Conservation (phyloP, 2,797 vertebrate species). For the Betta splendens region DNA sequence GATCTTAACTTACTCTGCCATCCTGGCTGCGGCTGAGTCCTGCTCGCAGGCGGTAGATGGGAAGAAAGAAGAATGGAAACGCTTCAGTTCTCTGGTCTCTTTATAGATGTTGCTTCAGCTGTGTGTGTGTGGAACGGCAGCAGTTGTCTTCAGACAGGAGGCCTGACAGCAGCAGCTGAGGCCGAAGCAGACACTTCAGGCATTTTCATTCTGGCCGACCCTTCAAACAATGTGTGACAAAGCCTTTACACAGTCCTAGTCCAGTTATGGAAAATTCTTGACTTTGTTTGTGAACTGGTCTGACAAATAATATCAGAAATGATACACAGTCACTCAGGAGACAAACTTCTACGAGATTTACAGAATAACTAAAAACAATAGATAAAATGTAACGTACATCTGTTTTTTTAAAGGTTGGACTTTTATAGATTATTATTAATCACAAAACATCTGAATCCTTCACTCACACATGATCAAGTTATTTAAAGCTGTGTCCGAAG, state of each 20-base stretch:
- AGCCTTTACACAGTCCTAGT: neutral
- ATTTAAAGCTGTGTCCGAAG: neutral
- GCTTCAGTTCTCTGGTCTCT: slow-evolving; percentile 18
- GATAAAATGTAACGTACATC: no score
- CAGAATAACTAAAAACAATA: no score
- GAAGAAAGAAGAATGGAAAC: slow-evolving; percentile 29
- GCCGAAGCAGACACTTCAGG: slow-evolving; percentile 35
- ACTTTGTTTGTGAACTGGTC: no score
- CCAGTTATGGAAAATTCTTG: no score
- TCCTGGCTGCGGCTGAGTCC: slow-evolving; percentile 47
- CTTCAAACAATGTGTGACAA: slow-evolving; percentile 10
- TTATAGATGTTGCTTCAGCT: slow-evolving; percentile 39
- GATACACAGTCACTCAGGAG: no score
- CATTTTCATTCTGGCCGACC: slow-evolving; percentile 39
- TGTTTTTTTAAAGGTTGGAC: no score
- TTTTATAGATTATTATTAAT: no score
- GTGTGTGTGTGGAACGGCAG: slow-evolving; percentile 18
- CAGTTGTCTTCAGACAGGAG: slow-evolving; percentile 52
- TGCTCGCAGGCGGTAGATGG: slow-evolving; percentile 18
- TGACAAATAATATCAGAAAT: no score
- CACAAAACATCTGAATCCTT: no score
- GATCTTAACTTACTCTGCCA: slow-evolving; percentile 71
- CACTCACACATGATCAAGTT: neutral
- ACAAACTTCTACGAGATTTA: neutral
- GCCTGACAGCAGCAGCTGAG: slow-evolving; percentile 54